Percentiles rank a stretch among this genome's conserved stretches.
Evolutionary conservation across 1,140 invertebrate species (phyloP).

Genomic region (Drosophila erecta): DNA sequence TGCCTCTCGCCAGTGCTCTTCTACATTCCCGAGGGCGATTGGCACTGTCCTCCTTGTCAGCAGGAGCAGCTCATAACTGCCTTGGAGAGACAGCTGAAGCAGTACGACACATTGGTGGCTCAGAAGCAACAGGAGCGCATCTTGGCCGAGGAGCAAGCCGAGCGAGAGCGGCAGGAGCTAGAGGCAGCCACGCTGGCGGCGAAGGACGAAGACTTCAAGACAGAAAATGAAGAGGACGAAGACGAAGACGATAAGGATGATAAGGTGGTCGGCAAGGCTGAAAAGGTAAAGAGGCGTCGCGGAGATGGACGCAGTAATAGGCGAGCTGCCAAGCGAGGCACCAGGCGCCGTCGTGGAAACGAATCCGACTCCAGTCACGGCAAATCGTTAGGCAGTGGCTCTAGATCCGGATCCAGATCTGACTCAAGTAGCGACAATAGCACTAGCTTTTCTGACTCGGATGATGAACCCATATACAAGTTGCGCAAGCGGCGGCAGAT

Average conservation of each 20-base stretch:
- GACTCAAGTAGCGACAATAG: conserved; percentile 57
- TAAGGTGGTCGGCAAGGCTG: conserved; percentile 40
- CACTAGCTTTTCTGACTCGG: conserved; percentile 86
- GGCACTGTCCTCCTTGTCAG: conserved; percentile 98
- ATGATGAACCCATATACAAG: conserved; percentile 92
- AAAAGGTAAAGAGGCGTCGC: conserved; percentile 65
- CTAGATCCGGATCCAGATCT: conserved; percentile 14
- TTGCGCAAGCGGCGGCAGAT: conserved; percentile 90
- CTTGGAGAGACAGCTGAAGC: conserved; percentile 87
- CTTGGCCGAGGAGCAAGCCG: conserved; percentile 85
- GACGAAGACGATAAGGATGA: conserved; percentile 48
- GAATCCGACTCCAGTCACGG: conserved; percentile 38
- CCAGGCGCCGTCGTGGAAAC: conserved; percentile 55
- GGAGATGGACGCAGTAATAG: conserved; percentile 77
- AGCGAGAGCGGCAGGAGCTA: conserved; percentile 47
- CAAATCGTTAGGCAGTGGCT: conserved; percentile 40
- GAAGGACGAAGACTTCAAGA: conserved; percentile 13
- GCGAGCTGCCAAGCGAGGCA: conserved; percentile 59
- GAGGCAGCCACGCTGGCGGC: conserved; percentile 45
- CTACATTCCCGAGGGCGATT: conserved; percentile 97
- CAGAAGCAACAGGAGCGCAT: conserved; percentile 91
- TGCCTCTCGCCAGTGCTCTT: conserved; percentile 96
- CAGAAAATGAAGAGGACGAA: conserved; percentile 29
- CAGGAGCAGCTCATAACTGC: conserved; percentile 91
- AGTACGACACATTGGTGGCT: conserved; percentile 89